Conservation (phyloP, 2,888 invertebrate genomes). For the Argyresthia goedartella region DNA sequence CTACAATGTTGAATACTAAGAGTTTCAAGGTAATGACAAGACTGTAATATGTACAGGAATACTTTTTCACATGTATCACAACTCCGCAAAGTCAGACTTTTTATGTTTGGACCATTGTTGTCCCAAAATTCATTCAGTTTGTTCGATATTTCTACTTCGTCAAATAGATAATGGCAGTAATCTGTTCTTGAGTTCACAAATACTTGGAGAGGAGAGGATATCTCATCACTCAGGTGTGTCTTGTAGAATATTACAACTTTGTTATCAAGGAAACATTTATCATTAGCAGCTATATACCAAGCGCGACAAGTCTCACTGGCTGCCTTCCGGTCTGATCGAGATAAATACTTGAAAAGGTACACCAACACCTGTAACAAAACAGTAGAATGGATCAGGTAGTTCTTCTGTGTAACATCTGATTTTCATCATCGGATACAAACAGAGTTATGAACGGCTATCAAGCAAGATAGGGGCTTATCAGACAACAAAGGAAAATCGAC, state of each 20-base stretch:
- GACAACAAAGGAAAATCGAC: not conserved
- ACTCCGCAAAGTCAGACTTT: conserved; percentile 65
- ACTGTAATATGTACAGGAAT: conserved; percentile 70
- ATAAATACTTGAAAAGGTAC: conserved; percentile 73
- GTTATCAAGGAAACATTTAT: conserved; percentile 67
- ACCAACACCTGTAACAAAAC: conserved; percentile 73
- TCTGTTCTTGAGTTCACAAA: conserved; percentile 50
- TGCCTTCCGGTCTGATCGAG: conserved; percentile 74
- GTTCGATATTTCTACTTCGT: conserved; percentile 65
- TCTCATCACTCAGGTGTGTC: conserved; percentile 47
- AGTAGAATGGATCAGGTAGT: too few relatives aligned
- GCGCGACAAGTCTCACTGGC: conserved; percentile 74
- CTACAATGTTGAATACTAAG: conserved; percentile 76
- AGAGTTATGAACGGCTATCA: not conserved
- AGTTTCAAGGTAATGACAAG: conserved; percentile 66
- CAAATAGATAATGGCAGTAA: conserved; percentile 63
- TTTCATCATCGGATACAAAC: not conserved
- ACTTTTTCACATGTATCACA: conserved; percentile 76
- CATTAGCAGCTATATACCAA: conserved; percentile 78
- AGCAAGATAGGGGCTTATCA: not conserved
- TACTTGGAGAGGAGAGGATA: conserved; percentile 39
- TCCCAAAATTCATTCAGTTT: conserved; percentile 68
- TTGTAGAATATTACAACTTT: conserved; percentile 63
- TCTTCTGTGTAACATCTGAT: not conserved
- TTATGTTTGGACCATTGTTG: conserved; percentile 68